Percentiles rank a stretch among this genome's conserved stretches.
Evolutionary conservation across 2,113 vertebrate species (phyloP).

Genomic region (Hipposideros armiger): DNA sequence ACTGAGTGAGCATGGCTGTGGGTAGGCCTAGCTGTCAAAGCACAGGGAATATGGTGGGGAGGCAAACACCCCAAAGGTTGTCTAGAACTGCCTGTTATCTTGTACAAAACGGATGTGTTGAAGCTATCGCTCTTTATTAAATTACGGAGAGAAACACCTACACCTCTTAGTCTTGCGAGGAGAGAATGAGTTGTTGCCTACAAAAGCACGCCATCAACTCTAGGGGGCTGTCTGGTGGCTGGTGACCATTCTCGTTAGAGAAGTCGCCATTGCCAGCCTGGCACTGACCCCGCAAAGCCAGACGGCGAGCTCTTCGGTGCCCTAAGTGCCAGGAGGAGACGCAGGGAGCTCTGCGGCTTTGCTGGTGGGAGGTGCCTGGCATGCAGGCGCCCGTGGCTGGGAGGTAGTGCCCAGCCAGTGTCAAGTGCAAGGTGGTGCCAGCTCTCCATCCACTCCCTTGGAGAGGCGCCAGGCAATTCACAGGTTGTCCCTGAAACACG

Average conservation of each 20-base stretch:
- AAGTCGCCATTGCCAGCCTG: fast-evolving
- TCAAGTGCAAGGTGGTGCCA: neutral
- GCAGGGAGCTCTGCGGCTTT: neutral
- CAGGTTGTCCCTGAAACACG: conserved; percentile 43
- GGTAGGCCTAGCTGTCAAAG: neutral
- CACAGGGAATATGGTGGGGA: neutral
- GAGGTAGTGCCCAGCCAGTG: neutral
- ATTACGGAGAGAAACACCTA: neutral
- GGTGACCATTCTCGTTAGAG: neutral
- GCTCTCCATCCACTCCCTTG: neutral
- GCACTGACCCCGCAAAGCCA: neutral
- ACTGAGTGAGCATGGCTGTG: fast-evolving
- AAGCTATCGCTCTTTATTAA: neutral
- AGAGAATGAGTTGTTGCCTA: neutral
- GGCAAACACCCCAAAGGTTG: neutral
- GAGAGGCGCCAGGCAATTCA: conserved; percentile 32
- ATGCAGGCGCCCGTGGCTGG: fast-evolving
- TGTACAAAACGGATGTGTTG: neutral
- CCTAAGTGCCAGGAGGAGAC: neutral
- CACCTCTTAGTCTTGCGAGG: neutral
- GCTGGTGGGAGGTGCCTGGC: neutral
- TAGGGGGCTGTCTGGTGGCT: neutral
- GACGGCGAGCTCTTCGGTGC: neutral
- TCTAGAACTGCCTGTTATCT: neutral
- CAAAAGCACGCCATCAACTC: fast-evolving